These are phyloP conservation scores for Eupithecia centaureata DNA, from an alignment of 2,888 invertebrate genomes.

Conservation along the genomic window DNA sequence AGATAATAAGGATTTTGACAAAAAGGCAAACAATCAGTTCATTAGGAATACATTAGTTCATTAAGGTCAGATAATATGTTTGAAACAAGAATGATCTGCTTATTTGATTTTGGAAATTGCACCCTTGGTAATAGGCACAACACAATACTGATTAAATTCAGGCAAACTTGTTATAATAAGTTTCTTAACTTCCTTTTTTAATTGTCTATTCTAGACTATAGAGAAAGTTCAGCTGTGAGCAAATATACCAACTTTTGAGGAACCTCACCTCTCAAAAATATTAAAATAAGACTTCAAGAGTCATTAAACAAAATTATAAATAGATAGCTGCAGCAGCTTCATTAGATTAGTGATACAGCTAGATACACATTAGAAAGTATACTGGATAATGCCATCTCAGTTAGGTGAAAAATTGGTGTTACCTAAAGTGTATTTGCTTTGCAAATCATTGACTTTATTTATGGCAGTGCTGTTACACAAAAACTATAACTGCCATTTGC, in stretches of 20 bases:
- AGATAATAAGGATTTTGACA: constrained; percentile 48
- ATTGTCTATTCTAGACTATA: background rate
- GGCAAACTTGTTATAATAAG: background rate
- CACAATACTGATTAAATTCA: constrained; percentile 2
- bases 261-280: background rate
- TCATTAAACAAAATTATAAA: background rate
- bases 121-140: background rate
- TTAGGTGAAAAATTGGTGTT: constrained; percentile 7
- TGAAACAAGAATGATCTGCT: constrained; percentile 36
- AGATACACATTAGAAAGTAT: background rate
- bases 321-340: background rate
- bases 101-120: constrained; percentile 22
- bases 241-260: background rate
- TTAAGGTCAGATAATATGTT: constrained; percentile 46
- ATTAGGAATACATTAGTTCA: constrained; percentile 47
- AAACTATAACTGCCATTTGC: too few species aligned
- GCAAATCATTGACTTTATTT: constrained; percentile 23
- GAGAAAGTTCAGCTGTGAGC: background rate
- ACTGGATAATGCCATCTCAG: background rate
- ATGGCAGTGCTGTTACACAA: too few species aligned
- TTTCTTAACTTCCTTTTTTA: background rate
- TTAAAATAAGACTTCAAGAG: background rate
- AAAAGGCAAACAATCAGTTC: constrained; percentile 49
- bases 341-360: too few species aligned
- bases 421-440: constrained; percentile 39